phyloP scores from a whole-genome alignment of 2,888 invertebrate genomes.

The Drosophila mulleri region DNA sequence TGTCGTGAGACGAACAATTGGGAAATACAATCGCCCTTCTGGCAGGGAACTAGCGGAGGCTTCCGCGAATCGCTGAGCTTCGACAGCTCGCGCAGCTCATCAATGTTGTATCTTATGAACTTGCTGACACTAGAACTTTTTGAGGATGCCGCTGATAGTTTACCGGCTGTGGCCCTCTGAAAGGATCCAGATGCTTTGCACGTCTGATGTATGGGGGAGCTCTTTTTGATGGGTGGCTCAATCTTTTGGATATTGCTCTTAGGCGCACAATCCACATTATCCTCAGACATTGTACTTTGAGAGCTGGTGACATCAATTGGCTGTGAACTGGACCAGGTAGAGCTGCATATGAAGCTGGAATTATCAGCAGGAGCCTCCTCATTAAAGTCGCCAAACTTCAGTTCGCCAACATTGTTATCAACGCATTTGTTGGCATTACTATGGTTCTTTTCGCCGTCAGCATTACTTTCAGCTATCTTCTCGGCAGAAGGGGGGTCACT shows the following conservation, averaged over 20 bases:
- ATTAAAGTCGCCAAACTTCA: slow-evolving; percentile 76
- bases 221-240: slow-evolving; percentile 32
- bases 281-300: slow-evolving; percentile 20
- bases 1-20: slow-evolving; percentile 80
- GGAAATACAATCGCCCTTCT: slow-evolving; percentile 79
- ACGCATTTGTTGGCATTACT: slow-evolving; percentile 15
- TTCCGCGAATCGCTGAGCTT: slow-evolving; percentile 68
- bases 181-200: background rate
- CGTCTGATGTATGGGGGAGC: slow-evolving; percentile 29
- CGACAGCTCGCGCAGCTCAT: slow-evolving; percentile 72
- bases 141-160: slow-evolving; percentile 15
- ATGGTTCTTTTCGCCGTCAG: background rate
- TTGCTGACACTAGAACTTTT: slow-evolving; percentile 14
- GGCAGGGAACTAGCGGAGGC: slow-evolving; percentile 77
- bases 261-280: slow-evolving; percentile 59
- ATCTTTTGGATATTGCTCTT: slow-evolving; percentile 7
- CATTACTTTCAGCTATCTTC: slow-evolving; percentile 1
- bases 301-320: slow-evolving; percentile 12
- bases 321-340: slow-evolving; percentile 63
- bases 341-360: slow-evolving; percentile 66
- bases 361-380: slow-evolving; percentile 44
- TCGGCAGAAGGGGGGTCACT: slow-evolving; percentile 4
- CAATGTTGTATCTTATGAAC: slow-evolving; percentile 68
- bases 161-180: slow-evolving; percentile 10
- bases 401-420: slow-evolving; percentile 46